A percentile compares a stretch with the other conserved stretches of the same genome.
phyloP scores from a whole-genome alignment of 2,113 vertebrate genomes.

The Ciconia stormi region DNA sequence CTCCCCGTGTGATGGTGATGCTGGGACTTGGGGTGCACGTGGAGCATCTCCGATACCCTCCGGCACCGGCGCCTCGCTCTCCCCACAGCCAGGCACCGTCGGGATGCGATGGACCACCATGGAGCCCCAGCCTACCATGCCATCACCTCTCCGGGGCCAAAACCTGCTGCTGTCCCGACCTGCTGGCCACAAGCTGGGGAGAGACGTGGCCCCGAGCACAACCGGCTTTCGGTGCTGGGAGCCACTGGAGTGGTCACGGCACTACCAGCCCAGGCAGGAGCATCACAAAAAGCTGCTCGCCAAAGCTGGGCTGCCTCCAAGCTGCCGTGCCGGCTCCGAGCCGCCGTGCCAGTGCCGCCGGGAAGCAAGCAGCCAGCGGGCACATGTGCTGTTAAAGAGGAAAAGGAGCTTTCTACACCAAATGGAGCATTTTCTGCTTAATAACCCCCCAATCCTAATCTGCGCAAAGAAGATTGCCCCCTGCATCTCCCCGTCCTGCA shows the following conservation, averaged over 20 bases:
- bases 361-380: slow-evolving; percentile 10
- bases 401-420: slow-evolving; percentile 19
- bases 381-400: not conserved
- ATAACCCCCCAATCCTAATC: slow-evolving; percentile 48
- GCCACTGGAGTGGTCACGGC: not conserved
- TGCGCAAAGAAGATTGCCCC: not conserved
- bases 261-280: not conserved
- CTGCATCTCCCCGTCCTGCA: not conserved
- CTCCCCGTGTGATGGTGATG: not conserved
- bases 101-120: accelerated
- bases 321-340: not conserved
- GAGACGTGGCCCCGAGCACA: accelerated
- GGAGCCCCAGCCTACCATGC: not conserved
- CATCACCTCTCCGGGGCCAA: not conserved
- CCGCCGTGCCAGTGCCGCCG: not conserved
- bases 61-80: accelerated
- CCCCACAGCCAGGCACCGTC: accelerated
- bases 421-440: slow-evolving; percentile 53
- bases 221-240: not conserved
- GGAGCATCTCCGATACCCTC: not conserved
- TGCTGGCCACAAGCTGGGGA: not conserved
- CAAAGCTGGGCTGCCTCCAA: not conserved
- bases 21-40: not conserved
- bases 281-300: not conserved
- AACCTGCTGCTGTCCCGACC: accelerated